Evolutionary conservation across 2,797 vertebrate genomes (phyloP).

Genomic region (Pelochelys cantorii): DNA sequence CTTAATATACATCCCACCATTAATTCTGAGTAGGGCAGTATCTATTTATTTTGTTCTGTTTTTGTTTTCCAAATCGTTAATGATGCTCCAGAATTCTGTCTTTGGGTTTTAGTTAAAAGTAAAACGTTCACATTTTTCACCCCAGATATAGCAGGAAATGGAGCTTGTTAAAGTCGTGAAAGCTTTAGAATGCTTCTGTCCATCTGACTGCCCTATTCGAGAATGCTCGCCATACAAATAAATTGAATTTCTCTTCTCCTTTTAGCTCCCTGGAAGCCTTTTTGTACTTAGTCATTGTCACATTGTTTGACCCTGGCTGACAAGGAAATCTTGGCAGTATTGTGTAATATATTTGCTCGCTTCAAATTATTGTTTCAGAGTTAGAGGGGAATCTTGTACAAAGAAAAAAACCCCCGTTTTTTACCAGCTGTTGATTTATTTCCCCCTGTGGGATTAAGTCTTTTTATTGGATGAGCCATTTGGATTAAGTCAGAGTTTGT

Average conservation of each 20-base stretch:
- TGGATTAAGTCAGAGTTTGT: not conserved
- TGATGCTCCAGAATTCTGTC: not conserved
- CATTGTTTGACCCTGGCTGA: not conserved
- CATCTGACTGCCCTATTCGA: not conserved
- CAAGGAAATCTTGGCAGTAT: not conserved
- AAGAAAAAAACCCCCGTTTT: not conserved
- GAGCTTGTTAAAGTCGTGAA: not conserved
- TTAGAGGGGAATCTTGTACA: not conserved
- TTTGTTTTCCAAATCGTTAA: not conserved
- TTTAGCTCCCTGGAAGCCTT: not conserved
- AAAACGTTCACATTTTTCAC: not conserved
- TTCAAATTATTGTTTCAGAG: not conserved
- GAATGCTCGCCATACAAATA: not conserved
- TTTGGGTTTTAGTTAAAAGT: not conserved
- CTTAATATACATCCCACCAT: not conserved
- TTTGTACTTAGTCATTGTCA: not conserved
- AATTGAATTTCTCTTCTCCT: not conserved
- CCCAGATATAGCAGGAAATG: not conserved
- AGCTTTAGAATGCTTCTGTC: not conserved
- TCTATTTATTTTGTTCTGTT: accelerated
- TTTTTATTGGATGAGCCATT: not conserved
- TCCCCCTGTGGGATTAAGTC: not conserved
- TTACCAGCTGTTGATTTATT: not conserved
- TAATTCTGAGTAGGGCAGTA: not conserved
- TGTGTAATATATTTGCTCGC: not conserved